phyloP scores from a whole-genome alignment of 2,113 vertebrate genomes.

The Theristicus caerulescens region DNA sequence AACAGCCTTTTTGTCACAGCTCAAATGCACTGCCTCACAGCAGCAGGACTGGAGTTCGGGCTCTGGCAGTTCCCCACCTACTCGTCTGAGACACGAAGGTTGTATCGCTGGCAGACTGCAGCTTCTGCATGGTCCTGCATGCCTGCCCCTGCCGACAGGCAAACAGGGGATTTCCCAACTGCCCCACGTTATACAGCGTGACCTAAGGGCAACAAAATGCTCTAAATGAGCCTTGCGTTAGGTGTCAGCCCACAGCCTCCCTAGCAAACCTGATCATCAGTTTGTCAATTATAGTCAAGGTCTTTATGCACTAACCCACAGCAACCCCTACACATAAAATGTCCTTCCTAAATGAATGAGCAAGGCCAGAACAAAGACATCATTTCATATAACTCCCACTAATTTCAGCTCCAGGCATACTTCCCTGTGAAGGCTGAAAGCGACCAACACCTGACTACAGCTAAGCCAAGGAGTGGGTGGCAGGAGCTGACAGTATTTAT shows the following conservation, averaged over 20 bases:
- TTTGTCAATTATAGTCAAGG: not conserved
- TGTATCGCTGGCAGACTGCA: not conserved
- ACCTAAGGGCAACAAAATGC: not conserved
- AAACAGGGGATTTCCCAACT: not conserved
- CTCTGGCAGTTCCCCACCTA: not conserved
- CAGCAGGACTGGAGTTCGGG: not conserved
- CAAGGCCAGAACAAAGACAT: not conserved
- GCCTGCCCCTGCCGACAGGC: not conserved
- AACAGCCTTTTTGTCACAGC: not conserved
- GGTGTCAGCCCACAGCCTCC: not conserved
- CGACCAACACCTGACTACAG: not conserved
- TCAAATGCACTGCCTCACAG: rapidly evolving
- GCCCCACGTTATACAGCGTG: rapidly evolving
- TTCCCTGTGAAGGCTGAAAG: not conserved
- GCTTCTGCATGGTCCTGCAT: not conserved
- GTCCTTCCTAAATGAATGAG: not conserved
- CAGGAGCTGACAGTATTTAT: not conserved
- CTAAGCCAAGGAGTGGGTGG: not conserved
- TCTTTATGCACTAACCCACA: not conserved
- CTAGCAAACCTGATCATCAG: not conserved
- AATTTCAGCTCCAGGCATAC: not conserved
- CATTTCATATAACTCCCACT: not conserved
- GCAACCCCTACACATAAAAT: not conserved
- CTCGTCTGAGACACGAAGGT: rapidly evolving
- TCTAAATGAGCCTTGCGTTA: not conserved